Base-by-base conservation (phyloP, 2,888 invertebrate genomes). In the Eilema sororculum region DNA sequence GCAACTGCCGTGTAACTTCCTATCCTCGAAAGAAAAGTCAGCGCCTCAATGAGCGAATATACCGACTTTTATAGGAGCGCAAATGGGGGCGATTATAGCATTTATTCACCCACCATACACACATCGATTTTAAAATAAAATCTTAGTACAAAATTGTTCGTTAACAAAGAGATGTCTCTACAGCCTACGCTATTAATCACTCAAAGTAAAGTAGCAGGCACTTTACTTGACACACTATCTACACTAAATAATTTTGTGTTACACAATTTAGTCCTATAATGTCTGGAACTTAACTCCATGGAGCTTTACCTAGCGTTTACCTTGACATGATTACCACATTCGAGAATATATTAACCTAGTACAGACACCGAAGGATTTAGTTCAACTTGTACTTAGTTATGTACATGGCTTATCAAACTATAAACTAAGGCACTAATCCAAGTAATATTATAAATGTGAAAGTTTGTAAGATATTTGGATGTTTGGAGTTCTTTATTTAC, bases 161-260 rank as follows among this genome's bases (percentile, higher is more conserved):
- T 75, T 81, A 78, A 28, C 5, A 28, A 77, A 69, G 67, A 76
- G 76, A 74, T 77, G 71, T 71, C 72, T 20, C 64, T 61, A 66
- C 69, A 28, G 28, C 5, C 75, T 20, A 65, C 63, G 67, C 68
- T 75, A 82, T 86, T 82, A 82, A 84, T 84, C 84, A 85, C 76
- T 68, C 64, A 67, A 70, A 73, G 75, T 67, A 74, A 78, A 80
- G 74, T 75, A 80, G 67, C 71, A 73, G 67, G 66, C 76, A 75
- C 78, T 79, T 20, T 76, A 79, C 78, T 74, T 82, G 81, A 82
- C 80, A 73, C 77, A 72, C 71, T 83, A 78, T 84, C 83, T 82
- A 74, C 81, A 52, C 52, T 52, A 52, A n/a, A 52, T 52, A n/a
- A 52, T 52, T 80, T 79, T 66, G 58, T 63, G 73, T 65, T 70